These are phyloP conservation scores for Brachypodius melanocephalos DNA, from an alignment of 2,113 vertebrate genomes.

Conservation along the genomic window DNA sequence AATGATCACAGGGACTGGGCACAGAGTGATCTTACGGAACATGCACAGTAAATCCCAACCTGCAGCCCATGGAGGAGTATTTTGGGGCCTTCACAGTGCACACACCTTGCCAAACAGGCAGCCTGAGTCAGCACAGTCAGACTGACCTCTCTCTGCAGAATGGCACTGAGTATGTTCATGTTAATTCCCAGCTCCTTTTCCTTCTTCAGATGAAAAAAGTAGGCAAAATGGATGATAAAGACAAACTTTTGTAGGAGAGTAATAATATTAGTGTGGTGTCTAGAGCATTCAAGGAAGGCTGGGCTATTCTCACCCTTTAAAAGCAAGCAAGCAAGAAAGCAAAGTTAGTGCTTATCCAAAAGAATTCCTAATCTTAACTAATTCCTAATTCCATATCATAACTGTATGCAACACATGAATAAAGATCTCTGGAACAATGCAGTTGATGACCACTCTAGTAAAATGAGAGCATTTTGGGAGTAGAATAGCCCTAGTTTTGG, in stretches of 20 bases:
- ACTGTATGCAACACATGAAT: not conserved
- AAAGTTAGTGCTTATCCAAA: not conserved
- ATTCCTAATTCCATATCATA: not conserved
- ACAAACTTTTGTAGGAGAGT: not conserved
- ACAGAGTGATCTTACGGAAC: not conserved
- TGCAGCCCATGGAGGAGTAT: not conserved
- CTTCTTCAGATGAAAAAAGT: not conserved
- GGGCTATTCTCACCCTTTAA: not conserved
- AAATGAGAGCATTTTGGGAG: not conserved
- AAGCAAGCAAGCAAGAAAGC: not conserved
- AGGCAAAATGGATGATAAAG: not conserved
- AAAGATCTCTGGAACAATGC: not conserved
- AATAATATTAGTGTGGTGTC: too few relatives aligned
- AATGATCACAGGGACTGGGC: not conserved
- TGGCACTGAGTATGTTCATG: fast-evolving
- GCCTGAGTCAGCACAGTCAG: not conserved
- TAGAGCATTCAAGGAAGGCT: not conserved
- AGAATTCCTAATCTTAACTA: not conserved
- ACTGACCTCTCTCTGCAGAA: not conserved
- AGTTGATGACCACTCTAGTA: not conserved
- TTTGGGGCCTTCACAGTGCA: not conserved
- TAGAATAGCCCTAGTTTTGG: not conserved
- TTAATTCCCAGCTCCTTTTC: not conserved
- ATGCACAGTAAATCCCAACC: not conserved
- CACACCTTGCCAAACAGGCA: not conserved